Evolutionary conservation across 2,888 invertebrate genomes (phyloP).

Genomic region (Scaptomyza caliginosa): DNA sequence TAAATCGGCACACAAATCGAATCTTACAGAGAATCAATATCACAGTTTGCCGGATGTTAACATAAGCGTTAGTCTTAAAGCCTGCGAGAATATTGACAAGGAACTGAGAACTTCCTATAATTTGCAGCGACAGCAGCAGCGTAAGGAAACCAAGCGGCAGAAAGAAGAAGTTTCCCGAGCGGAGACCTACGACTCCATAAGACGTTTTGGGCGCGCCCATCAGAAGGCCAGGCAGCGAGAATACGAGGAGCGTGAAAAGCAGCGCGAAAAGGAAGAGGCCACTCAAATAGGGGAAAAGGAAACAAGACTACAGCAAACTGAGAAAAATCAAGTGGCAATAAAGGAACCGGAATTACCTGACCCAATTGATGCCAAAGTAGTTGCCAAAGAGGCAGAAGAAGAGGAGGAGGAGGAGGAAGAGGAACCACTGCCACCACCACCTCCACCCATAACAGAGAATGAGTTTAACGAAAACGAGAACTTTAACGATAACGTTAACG

Average conservation of each 20-base stretch:
- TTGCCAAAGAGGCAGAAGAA: not conserved
- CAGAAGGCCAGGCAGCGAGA: conserved; percentile 81
- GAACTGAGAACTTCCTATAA: conserved; percentile 86
- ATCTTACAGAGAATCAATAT: conserved; percentile 88
- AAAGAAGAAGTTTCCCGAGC: conserved; percentile 62
- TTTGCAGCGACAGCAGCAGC: conserved; percentile 70
- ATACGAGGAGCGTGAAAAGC: conserved; percentile 59
- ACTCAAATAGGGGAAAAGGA: conserved; percentile 42
- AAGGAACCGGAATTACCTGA: conserved; percentile 32
- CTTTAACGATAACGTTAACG: conserved; percentile 3
- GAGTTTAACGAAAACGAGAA: conserved; percentile 17
- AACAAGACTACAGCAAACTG: conserved; percentile 7
- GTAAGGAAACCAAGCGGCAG: conserved; percentile 54
- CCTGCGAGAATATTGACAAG: conserved; percentile 89
- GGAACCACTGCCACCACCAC: conserved; percentile 57
- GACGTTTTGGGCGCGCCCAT: conserved; percentile 82
- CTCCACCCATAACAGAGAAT: conserved; percentile 50
- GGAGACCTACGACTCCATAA: conserved; percentile 82
- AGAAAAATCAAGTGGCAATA: conserved; percentile 35
- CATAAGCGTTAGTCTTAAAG: conserved; percentile 88
- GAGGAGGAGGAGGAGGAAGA: conserved; percentile 19
- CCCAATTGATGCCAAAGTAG: conserved; percentile 13
- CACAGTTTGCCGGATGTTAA: conserved; percentile 89
- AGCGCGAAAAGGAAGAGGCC: conserved; percentile 52
- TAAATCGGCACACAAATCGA: conserved; percentile 54